Evolutionary conservation across 1,140 invertebrate genomes (phyloP), one percentile per base, ranked within the genome.

Genomic region (Neodiprion pinetum): DNA sequence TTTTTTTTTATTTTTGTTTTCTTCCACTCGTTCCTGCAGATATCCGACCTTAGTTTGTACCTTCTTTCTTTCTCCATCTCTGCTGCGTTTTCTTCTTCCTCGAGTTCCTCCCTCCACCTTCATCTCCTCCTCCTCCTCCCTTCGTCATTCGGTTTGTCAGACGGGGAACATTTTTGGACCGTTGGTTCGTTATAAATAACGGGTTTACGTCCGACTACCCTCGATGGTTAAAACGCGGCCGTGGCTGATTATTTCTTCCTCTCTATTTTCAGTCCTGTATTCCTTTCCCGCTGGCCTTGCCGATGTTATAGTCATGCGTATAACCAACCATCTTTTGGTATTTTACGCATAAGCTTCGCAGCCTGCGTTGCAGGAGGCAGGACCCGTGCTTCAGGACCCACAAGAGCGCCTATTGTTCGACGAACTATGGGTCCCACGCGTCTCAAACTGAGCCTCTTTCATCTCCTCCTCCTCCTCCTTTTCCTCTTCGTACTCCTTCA

Each of bases 1-100:
- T 40, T 40, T 40, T 40, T 40, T 40, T 40, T 40, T 65, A 1
- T 78, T 71, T 68, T 68, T 65, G 1, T 78, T 71, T 68, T 68
- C 65, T 48, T 79, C 74, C 53, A 75, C 71, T 67, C 67, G 14
- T 12, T 40, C 72, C 12, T 53, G 49, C 40, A 72, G 50, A 48
- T 7, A 17, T 40, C 8, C n/a, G 49, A 75, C 74, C 72, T 78
- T 80, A 78, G 77, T 78, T 78, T 75, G 77, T 80, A 75, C 71
- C 21, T 67, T 74, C 65, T 65, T 76, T 77, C 80, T 74, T 2
- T 40, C 28, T 40, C 28, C 28, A 40, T 40, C 28, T 65, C 61
- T 17, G 61, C 61, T 65, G 12, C 17, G 12, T 17, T 17, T 17
- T 17, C 61, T 65, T 14, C 17, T 65, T 65, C 12, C 61, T 65